These are phyloP conservation scores for Sebastiscus tertius DNA, from an alignment of 2,797 vertebrate genomes.

Conservation along the genomic window DNA sequence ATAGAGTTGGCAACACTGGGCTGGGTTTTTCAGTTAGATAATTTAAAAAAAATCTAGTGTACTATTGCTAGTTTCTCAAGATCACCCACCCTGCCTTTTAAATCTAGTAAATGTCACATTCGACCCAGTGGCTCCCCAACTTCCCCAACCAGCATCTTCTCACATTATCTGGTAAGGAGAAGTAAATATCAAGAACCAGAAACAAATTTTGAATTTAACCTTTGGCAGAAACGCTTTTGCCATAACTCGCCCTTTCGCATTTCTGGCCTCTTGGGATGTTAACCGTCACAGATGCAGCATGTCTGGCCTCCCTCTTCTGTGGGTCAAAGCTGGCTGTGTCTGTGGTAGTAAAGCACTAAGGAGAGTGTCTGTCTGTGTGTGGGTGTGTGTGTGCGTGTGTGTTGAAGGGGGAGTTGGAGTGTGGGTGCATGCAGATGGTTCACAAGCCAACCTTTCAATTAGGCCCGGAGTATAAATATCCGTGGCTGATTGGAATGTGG, in stretches of 20 bases:
- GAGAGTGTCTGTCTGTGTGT: slow-evolving; percentile 43
- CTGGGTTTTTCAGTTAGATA: too few species aligned
- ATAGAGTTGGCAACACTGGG: too few species aligned
- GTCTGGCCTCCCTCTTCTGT: slow-evolving; percentile 59
- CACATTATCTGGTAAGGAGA: slow-evolving; percentile 3
- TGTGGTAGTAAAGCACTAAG: slow-evolving; percentile 47
- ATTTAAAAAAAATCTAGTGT: too few species aligned
- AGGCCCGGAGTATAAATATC: slow-evolving; percentile 82
- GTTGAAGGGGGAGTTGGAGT: slow-evolving; percentile 52
- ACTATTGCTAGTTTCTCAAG: too few species aligned
- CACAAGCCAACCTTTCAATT: slow-evolving; percentile 83
- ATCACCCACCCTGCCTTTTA: too few species aligned
- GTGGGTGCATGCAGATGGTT: slow-evolving; percentile 77
- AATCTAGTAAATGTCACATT: background rate
- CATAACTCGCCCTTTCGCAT: slow-evolving; percentile 45
- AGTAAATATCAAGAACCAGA: slow-evolving; percentile 27
- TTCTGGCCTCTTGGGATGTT: slow-evolving; percentile 51
- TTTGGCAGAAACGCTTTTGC: slow-evolving; percentile 38
- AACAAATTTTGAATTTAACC: slow-evolving; percentile 47
- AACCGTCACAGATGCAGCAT: slow-evolving; percentile 52
- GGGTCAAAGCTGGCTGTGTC: slow-evolving; percentile 68
- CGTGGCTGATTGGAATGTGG: slow-evolving; percentile 81
- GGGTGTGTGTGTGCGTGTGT: slow-evolving; percentile 27
- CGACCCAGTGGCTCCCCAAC: background rate
- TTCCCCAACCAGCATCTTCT: slow-evolving; percentile 2